These are phyloP conservation scores for Euwallacea fornicatus DNA, from an alignment of 1,140 invertebrate species.

Conservation along the genomic window DNA sequence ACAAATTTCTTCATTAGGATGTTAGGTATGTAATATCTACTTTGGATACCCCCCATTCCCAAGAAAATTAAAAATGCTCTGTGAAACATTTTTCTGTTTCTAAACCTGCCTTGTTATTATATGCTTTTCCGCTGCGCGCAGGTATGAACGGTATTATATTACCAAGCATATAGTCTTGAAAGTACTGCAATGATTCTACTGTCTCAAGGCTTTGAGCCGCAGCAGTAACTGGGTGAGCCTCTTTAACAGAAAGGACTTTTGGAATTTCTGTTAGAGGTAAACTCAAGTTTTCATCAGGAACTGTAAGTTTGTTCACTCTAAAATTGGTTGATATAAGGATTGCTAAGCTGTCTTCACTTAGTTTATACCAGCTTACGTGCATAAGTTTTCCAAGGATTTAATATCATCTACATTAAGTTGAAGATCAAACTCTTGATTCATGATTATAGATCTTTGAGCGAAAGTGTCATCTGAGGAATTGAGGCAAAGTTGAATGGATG, in stretches of 20 bases:
- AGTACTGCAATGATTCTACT: conserved; percentile 6
- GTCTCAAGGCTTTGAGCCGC: conserved; percentile 13
- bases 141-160: not conserved
- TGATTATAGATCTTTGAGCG: conserved; percentile 20
- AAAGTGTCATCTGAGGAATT: not conserved
- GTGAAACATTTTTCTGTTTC: too few relatives aligned
- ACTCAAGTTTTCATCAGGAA: conserved; percentile 29
- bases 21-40: too few relatives aligned
- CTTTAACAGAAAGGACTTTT: conserved; percentile 10
- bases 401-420: conserved; percentile 22
- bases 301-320: conserved; percentile 38
- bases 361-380: conserved; percentile 30
- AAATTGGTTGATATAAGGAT: not conserved
- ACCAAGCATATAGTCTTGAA: too few relatives aligned
- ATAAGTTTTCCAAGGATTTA: conserved; percentile 34
- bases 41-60: too few relatives aligned
- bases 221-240: conserved; percentile 21
- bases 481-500: not conserved
- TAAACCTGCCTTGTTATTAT: too few relatives aligned
- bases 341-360: too few relatives aligned
- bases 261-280: conserved; percentile 22
- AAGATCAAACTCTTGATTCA: conserved; percentile 31
- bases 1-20: too few relatives aligned
- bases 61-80: too few relatives aligned
- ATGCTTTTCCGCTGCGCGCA: not conserved